A percentile compares a stretch with the other conserved stretches of the same genome.
phyloP scores from a whole-genome alignment of 2,797 vertebrate species.

The Clamator glandarius region DNA sequence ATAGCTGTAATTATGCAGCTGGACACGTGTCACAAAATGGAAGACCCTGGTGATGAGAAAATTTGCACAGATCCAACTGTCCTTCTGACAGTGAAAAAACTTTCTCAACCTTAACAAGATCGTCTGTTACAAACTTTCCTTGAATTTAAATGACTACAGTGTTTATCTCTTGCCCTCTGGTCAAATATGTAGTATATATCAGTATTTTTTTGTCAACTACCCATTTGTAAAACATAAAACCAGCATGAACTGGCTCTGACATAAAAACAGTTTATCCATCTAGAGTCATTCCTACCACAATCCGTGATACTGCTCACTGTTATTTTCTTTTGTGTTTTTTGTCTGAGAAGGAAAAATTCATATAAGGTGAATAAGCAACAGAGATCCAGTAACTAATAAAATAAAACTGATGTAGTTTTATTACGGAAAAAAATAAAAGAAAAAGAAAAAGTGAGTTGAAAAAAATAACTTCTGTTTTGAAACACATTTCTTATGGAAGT shows the following conservation, averaged over 20 bases:
- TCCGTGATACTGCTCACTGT: background rate
- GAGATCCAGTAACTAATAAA: background rate
- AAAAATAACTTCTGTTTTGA: background rate
- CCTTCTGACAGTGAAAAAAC: background rate
- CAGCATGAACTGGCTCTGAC: background rate
- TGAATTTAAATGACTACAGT: background rate
- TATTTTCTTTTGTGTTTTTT: background rate
- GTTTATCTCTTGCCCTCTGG: background rate
- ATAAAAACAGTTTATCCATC: background rate
- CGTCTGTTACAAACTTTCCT: background rate
- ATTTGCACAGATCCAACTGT: background rate
- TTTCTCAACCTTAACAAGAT: background rate
- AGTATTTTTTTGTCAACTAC: background rate
- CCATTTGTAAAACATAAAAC: background rate
- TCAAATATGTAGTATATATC: background rate
- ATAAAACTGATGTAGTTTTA: background rate
- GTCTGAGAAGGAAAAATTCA: background rate
- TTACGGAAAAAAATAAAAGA: background rate
- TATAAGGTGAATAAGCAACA: background rate
- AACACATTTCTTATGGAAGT: background rate
- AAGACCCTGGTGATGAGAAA: background rate
- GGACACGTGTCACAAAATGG: background rate
- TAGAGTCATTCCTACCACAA: background rate
- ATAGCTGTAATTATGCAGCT: background rate
- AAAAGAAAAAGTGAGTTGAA: rapidly evolving